Percentiles rank a stretch among this genome's conserved stretches.
Conservation (phyloP, 2,113 vertebrate species). For the Galbula dea region DNA sequence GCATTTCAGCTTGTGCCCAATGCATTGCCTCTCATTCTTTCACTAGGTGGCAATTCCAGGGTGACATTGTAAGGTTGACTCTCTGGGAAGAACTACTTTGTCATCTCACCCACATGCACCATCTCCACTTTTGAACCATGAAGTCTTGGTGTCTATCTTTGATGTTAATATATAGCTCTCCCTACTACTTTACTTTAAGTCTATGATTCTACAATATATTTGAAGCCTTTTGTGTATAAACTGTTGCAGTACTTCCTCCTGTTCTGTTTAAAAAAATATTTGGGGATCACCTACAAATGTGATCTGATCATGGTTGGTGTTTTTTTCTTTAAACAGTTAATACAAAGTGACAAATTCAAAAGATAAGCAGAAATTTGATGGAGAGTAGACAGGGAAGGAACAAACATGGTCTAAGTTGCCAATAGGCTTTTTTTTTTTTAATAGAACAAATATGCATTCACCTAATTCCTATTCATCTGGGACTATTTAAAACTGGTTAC, state of each 20-base stretch:
- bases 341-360: neutral
- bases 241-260: neutral
- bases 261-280: neutral
- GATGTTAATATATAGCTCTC: neutral
- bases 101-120: neutral
- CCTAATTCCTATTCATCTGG: neutral
- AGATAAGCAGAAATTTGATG: neutral
- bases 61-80: neutral
- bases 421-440: neutral
- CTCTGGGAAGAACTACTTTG: neutral
- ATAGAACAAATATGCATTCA: neutral
- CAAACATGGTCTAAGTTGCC: neutral
- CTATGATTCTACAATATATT: neutral
- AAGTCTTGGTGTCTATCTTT: neutral
- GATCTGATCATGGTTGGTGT: neutral
- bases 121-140: neutral
- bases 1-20: neutral
- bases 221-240: neutral
- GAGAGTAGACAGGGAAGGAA: neutral
- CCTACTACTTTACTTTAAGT: neutral
- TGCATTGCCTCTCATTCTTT: neutral
- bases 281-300: neutral
- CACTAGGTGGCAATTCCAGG: neutral
- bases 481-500: neutral
- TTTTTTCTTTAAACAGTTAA: neutral